Base-by-base conservation (phyloP, 2,888 invertebrate species). In the Podabrus alpinus region DNA sequence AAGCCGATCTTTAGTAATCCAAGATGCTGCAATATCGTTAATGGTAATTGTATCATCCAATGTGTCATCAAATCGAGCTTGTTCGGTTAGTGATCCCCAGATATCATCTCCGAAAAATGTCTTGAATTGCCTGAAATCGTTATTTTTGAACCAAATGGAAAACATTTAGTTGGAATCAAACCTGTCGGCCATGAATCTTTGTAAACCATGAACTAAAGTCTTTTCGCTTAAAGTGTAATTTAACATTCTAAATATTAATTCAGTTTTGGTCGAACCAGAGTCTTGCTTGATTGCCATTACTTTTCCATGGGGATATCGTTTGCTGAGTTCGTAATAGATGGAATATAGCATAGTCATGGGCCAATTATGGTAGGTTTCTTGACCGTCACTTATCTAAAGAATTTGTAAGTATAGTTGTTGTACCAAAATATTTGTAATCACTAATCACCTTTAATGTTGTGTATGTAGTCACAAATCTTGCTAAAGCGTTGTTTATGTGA, bases 211-310 rank as follows among this genome's bases (percentile, higher is more conserved):
- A 83, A 90, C 92, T 85, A 98, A 96, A 0, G 93, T 92, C 0
- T 90, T 89, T 72, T 92, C 92, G 3, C 96, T 95, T 9, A 97
- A 88, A 0, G 95, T 95, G 81, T 93, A 94, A 84, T 95, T 94
- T 83, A 98, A 91, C 97, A 97, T 98, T 24, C 97, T 90, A 85
- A 98, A 94, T 10, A 97, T 89, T 45, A 95, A 86, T 83, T 94
- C 94, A 1, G 93, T 94, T 88, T 94, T 94, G 3, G 92, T 92
- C 29, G 92, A 92, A 0, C 91, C 90, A 0, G 93, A 93, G 85
- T 94, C 94, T 80, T 92, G 92, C 82, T 92, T 92, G 87, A 93
- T 92, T 59, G 93, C 94, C 0, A 93, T 93, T 78, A 92, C 93
- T 74, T 94, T 90, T 0, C 94, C 94, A 86, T 94, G 93, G 0